Evolutionary conservation across 1,140 invertebrate species (phyloP).

Genomic region (Rhopalosiphum padi): DNA sequence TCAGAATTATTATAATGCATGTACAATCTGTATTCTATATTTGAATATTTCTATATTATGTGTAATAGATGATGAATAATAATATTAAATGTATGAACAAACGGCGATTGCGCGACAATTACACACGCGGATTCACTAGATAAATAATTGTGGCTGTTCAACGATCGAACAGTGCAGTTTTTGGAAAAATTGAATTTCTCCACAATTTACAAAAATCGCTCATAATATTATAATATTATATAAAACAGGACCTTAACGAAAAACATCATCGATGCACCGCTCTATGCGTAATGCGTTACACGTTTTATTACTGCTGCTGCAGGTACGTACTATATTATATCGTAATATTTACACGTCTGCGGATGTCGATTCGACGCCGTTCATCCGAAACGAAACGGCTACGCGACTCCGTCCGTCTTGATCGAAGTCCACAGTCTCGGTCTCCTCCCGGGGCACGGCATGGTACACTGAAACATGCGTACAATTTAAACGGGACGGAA

Average conservation of each 20-base stretch:
- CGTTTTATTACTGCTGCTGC: not conserved
- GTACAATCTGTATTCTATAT: not conserved
- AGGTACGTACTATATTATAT: not conserved
- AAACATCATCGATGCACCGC: not conserved
- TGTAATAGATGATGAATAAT: not conserved
- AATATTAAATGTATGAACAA: not conserved
- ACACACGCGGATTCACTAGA: too few species aligned
- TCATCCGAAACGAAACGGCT: slow-evolving; percentile 38
- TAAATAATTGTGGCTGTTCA: too few species aligned
- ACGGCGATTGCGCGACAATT: not conserved
- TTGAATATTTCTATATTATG: not conserved
- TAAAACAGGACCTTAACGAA: not conserved
- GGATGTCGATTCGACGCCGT: slow-evolving; percentile 34
- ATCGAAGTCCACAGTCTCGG: slow-evolving; percentile 19
- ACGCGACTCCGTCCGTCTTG: slow-evolving; percentile 24
- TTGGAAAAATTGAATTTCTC: too few species aligned
- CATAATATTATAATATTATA: too few species aligned
- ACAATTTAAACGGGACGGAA: not conserved
- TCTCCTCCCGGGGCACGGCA: slow-evolving; percentile 33
- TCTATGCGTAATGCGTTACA: not conserved
- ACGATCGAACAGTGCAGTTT: too few species aligned
- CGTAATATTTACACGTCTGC: slow-evolving; percentile 17
- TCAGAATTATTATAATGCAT: not conserved
- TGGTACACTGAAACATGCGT: slow-evolving; percentile 41
- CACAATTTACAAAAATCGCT: too few species aligned